Evolutionary conservation across 2,797 vertebrate genomes (phyloP).

Genomic region (Parambassis ranga): DNA sequence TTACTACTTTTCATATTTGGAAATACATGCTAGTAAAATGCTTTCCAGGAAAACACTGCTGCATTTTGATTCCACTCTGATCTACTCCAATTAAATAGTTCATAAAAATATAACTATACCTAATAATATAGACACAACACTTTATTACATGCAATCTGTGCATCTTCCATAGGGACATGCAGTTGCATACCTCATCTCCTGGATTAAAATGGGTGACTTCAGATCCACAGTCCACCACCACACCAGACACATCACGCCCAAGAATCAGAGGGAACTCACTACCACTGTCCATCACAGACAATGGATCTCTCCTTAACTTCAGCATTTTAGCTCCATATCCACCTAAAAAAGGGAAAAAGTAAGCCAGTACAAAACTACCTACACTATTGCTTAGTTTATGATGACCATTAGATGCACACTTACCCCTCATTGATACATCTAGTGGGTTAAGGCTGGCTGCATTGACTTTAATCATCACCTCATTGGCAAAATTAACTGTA

Average conservation of each 20-base stretch:
- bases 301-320: constrained; percentile 85
- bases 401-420: constrained; percentile 56
- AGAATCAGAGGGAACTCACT: constrained; percentile 89
- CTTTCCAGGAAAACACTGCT: too few relatives aligned
- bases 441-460: constrained; percentile 91
- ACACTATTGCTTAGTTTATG: too few relatives aligned
- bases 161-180: not conserved
- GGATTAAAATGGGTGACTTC: constrained; percentile 87
- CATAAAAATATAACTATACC: too few relatives aligned
- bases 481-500: constrained; percentile 79
- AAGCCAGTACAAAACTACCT: too few relatives aligned
- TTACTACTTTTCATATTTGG: too few relatives aligned
- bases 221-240: constrained; percentile 90
- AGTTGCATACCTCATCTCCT: constrained; percentile 85
- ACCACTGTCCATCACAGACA: constrained; percentile 69
- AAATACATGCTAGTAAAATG: too few relatives aligned
- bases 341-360: constrained; percentile 67
- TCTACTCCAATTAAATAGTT: too few relatives aligned
- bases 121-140: too few relatives aligned
- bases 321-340: constrained; percentile 88
- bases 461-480: constrained; percentile 88
- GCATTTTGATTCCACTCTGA: too few relatives aligned
- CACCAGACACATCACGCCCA: constrained; percentile 92
- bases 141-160: too few relatives aligned
- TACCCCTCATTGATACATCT: constrained; percentile 92